Percentiles rank a stretch among this genome's conserved stretches.
These are phyloP conservation scores for Brachymystax lenok DNA, from an alignment of 2,797 vertebrate genomes.

Conservation along the genomic window DNA sequence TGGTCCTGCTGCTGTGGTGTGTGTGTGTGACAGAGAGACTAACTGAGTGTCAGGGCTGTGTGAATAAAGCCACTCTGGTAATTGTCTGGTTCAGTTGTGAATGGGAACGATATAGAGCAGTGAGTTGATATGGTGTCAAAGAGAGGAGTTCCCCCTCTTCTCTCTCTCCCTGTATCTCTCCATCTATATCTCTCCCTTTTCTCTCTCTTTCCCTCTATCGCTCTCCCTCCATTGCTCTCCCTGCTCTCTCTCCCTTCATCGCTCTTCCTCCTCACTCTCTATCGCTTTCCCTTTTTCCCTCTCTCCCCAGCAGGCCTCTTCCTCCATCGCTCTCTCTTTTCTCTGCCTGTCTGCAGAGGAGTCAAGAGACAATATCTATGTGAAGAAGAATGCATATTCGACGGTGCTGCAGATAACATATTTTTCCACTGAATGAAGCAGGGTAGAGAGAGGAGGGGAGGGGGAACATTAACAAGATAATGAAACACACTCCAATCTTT, in stretches of 20 bases:
- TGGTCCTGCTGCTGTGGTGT: constrained; percentile 75
- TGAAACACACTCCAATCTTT: constrained; percentile 36
- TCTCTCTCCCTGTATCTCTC: constrained; percentile 37
- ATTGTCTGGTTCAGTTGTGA: constrained; percentile 77
- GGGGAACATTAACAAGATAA: constrained; percentile 42
- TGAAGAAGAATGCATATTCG: constrained; percentile 62
- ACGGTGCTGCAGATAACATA: constrained; percentile 66
- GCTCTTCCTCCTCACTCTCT: not conserved
- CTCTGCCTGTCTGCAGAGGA: constrained; percentile 53
- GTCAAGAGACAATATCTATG: constrained; percentile 52
- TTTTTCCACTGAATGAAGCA: constrained; percentile 57
- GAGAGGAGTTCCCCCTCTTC: constrained; percentile 54
- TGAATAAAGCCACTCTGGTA: constrained; percentile 79
- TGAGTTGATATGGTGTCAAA: constrained; percentile 62
- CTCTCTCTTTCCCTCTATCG: constrained; percentile 50
- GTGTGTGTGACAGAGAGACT: constrained; percentile 70
- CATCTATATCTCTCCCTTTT: constrained; percentile 42
- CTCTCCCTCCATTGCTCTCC: constrained; percentile 55
- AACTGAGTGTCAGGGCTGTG: constrained; percentile 77
- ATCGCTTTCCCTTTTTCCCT: constrained; percentile 47
- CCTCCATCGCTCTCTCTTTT: constrained; percentile 52
- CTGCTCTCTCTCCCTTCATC: constrained; percentile 3
- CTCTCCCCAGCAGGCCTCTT: constrained; percentile 12
- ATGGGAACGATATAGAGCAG: constrained; percentile 74
- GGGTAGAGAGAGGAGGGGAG: not conserved